Evolutionary conservation across 2,888 invertebrate species (phyloP).

Genomic region (Erpobdella octoculata): DNA sequence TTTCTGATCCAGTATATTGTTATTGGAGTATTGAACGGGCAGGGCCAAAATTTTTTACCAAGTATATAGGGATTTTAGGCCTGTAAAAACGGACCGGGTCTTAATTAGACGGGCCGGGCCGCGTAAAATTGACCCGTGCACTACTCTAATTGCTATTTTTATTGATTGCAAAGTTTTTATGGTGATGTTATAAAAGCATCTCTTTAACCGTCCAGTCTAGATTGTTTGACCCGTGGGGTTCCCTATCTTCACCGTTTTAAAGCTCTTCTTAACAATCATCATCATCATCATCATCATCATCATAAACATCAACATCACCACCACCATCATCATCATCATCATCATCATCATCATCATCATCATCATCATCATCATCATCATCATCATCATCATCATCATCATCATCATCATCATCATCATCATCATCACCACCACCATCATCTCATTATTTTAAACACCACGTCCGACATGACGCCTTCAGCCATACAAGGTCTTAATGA

Average conservation of each 20-base stretch:
- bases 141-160: too few species aligned
- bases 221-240: not conserved
- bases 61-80: too few species aligned
- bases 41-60: too few species aligned
- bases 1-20: too few species aligned
- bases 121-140: too few species aligned
- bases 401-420: conserved; percentile 8
- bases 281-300: conserved; percentile 4
- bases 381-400: conserved; percentile 21
- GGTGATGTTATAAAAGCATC: too few species aligned
- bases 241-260: conserved; percentile 4
- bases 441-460: conserved; percentile 5
- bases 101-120: too few species aligned
- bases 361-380: conserved; percentile 26
- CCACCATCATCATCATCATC: conserved; percentile 24
- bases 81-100: too few species aligned
- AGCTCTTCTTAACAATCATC: not conserved
- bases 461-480: not conserved
- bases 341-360: conserved; percentile 26
- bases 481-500: not conserved
- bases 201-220: too few species aligned
- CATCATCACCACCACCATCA: not conserved
- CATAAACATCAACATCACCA: conserved; percentile 22
- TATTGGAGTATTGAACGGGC: too few species aligned
- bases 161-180: too few species aligned